Evolutionary conservation across 2,797 vertebrate genomes (phyloP), one percentile per base, ranked within the genome.

Genomic region (Ispidina picta): DNA sequence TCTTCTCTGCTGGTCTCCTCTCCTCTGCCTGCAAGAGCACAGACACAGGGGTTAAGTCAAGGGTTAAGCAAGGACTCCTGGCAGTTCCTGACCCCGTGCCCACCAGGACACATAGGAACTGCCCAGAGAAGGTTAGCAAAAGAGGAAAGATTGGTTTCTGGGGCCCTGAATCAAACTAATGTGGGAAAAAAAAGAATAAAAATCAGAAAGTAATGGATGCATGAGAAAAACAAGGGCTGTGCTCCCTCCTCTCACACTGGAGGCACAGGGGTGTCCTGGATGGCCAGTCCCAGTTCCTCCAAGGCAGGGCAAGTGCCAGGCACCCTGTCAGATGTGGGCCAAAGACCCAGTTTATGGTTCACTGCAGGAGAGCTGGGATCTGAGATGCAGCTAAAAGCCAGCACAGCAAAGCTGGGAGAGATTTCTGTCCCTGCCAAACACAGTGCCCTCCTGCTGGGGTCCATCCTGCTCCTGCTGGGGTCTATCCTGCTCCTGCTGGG

Each of bases 1-100:
- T 96, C 82, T 93, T 97, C 92, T 96, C 96, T 58, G 79, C 63
- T 72, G 89, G 48, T 96, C 93, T 96, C 51, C 91, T 85, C 65
- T 97, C 96, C 65, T 96, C 95, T 43, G 49, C 86, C 96, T 97
- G 62, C 39, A 90, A 81, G 51, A 63, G 66, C 35, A 88, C 0
- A 5, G 15, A 55, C 33, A 60, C 22, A 28, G 59, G 41, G 55
- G 33, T 56, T 70, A 86, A 35, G 72, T 63, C 44, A 60, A 52
- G 60, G 35, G 74, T 43, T 63, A 72, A 71, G 46, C 28, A 90
- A 62, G 41, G 31, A 48, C 35, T 78, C 26, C 41, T 74, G 17
- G 35, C 59, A 75, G 15, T 33, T 21, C 10, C 39, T 68, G 83
- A 35, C 58, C 43, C 39, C 39, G 22, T 52, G 21, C 51, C 2